Evolutionary conservation across 2,797 vertebrate species (phyloP).

Genomic region (Oreortyx pictus): DNA sequence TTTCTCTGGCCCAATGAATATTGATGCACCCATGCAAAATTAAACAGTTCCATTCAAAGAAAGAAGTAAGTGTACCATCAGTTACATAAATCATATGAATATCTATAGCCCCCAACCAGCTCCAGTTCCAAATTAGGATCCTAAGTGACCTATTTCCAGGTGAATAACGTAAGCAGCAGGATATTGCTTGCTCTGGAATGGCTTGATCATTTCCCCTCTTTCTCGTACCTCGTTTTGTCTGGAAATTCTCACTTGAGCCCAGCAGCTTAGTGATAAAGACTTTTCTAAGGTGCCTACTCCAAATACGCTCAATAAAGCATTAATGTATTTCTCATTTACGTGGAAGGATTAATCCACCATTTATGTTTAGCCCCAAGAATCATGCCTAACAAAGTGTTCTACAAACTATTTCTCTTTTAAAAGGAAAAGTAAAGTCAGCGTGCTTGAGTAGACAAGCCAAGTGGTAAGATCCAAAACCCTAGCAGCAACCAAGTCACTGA

Average conservation of each 20-base stretch:
- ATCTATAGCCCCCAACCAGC: background rate
- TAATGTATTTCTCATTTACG: background rate
- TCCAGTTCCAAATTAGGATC: background rate
- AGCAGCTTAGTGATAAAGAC: background rate
- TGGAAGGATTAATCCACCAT: background rate
- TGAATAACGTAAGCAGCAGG: background rate
- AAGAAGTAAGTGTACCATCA: background rate
- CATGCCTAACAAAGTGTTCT: background rate
- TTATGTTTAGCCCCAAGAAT: background rate
- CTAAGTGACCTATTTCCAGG: background rate
- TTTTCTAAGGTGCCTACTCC: background rate
- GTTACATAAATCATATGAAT: background rate
- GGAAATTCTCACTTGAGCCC: background rate
- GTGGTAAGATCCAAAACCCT: background rate
- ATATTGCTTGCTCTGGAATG: background rate
- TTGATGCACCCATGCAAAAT: background rate
- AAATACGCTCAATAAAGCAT: background rate
- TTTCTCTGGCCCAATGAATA: background rate
- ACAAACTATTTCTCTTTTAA: background rate
- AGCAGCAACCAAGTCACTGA: background rate
- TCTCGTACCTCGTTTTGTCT: background rate
- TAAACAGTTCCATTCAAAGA: background rate
- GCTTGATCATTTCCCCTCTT: background rate
- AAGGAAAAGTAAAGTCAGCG: background rate
- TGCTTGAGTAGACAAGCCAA: background rate